Percentiles rank a stretch among this genome's conserved stretches.
Conservation (phyloP, 2,797 vertebrate genomes). For the Anabacerthia variegaticeps region DNA sequence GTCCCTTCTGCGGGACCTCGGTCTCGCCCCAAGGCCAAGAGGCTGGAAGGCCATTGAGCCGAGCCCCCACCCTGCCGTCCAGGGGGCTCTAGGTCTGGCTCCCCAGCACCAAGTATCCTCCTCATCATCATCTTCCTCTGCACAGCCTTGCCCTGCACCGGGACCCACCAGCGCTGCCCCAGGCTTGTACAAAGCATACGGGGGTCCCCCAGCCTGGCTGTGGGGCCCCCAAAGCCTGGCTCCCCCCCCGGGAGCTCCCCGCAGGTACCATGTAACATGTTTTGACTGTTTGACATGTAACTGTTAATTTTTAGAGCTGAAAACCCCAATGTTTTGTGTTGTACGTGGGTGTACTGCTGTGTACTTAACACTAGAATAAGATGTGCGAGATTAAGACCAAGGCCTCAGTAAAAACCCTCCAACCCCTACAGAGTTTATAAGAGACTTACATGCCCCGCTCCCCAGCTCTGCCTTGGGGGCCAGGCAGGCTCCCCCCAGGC, state of each 20-base stretch:
- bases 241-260: not conserved
- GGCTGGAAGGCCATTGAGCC: not conserved
- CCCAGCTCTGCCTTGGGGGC: not conserved
- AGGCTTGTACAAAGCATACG: not conserved
- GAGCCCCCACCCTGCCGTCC: not conserved
- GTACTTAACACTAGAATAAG: conserved; percentile 67
- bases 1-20: conserved; percentile 24
- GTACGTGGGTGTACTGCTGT: conserved; percentile 70
- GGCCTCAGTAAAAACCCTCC: not conserved
- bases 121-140: not conserved
- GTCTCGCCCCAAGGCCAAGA: not conserved
- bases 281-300: conserved; percentile 55
- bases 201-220: not conserved
- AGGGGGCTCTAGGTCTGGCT: not conserved
- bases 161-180: not conserved
- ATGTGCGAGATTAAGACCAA: conserved; percentile 40
- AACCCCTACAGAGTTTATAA: not conserved
- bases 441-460: not conserved
- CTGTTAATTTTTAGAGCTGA: conserved; percentile 56
- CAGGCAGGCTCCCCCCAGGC: not conserved
- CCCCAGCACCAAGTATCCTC: not conserved
- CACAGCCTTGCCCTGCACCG: not conserved
- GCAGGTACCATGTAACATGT: conserved; percentile 3
- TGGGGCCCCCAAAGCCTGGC: not conserved
- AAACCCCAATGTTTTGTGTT: conserved; percentile 24